phyloP scores from a whole-genome alignment of 2,888 invertebrate species.

The Chymomyza amoena region DNA sequence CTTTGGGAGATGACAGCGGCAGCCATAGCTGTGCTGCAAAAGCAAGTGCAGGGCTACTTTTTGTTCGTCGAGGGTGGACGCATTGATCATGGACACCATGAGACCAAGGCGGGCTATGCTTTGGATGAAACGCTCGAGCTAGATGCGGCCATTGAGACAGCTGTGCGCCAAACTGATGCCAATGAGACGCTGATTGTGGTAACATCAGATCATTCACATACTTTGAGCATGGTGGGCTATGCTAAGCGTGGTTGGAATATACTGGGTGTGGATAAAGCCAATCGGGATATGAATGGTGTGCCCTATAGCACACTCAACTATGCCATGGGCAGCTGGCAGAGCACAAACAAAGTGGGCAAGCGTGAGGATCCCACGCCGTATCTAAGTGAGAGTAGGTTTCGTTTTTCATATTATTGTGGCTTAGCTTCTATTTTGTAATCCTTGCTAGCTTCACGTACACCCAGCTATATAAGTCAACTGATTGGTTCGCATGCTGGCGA shows the following conservation, averaged over 20 bases:
- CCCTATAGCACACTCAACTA: slow-evolving; percentile 86
- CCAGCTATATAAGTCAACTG: slow-evolving; percentile 60
- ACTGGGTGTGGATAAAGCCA: slow-evolving; percentile 76
- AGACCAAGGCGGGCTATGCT: slow-evolving; percentile 83
- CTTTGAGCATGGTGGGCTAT: slow-evolving; percentile 87
- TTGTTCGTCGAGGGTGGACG: slow-evolving; percentile 83
- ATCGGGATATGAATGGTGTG: slow-evolving; percentile 53
- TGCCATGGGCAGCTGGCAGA: slow-evolving; percentile 83
- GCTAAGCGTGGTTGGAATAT: slow-evolving; percentile 81
- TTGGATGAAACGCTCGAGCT: slow-evolving; percentile 89
- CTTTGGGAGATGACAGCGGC: slow-evolving; percentile 84
- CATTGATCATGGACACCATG: slow-evolving; percentile 89
- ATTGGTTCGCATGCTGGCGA: slow-evolving; percentile 87
- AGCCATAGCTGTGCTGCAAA: slow-evolving; percentile 82
- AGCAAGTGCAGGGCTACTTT: slow-evolving; percentile 81
- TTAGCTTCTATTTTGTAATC: slow-evolving; percentile 1
- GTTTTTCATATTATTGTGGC: not conserved
- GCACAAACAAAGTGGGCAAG: slow-evolving; percentile 53
- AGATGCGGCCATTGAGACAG: slow-evolving; percentile 84
- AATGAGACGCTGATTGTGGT: slow-evolving; percentile 89
- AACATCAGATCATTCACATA: slow-evolving; percentile 88
- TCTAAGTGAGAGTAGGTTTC: slow-evolving; percentile 46
- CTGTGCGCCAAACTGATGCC: slow-evolving; percentile 81
- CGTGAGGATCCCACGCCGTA: slow-evolving; percentile 58
- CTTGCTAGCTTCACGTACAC: slow-evolving; percentile 53